Conservation (phyloP, 2,888 invertebrate species). For the Trypoxylon attenuatum region DNA sequence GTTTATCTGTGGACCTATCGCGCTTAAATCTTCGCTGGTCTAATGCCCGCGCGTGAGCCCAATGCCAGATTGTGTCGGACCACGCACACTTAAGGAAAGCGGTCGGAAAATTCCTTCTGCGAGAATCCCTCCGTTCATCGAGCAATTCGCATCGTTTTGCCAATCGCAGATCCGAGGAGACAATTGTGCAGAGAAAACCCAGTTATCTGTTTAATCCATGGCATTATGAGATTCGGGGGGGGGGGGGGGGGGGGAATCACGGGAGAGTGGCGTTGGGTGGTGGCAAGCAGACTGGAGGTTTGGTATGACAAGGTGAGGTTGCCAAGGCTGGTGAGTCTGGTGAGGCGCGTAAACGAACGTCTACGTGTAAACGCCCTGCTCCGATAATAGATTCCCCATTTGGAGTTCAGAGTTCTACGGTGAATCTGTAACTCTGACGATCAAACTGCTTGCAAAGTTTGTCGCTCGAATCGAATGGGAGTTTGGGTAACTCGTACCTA, state of each 20-base stretch:
- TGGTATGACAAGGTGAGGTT: constrained; percentile 31
- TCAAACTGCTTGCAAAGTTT: constrained; percentile 66
- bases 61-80: no score
- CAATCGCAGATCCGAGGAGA: no score
- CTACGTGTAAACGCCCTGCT: constrained; percentile 55
- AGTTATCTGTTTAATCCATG: constrained; percentile 17
- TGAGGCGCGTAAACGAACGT: constrained; percentile 57
- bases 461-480: constrained; percentile 64
- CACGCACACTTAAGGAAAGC: no score
- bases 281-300: constrained; percentile 25
- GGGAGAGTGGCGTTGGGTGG: not conserved
- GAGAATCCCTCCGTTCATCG: no score
- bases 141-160: no score
- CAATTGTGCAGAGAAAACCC: constrained; percentile 8
- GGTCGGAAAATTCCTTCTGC: no score
- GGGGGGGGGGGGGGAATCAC: not conserved
- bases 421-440: constrained; percentile 64
- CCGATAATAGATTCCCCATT: constrained; percentile 62
- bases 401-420: constrained; percentile 59
- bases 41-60: not conserved
- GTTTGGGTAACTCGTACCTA: constrained; percentile 63
- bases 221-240: not conserved
- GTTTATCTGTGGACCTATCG: constrained; percentile 5
- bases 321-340: no score
- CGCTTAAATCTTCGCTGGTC: not conserved